Evolutionary conservation across 2,113 vertebrate species (phyloP).

Genomic region (Thymallus thymallus): DNA sequence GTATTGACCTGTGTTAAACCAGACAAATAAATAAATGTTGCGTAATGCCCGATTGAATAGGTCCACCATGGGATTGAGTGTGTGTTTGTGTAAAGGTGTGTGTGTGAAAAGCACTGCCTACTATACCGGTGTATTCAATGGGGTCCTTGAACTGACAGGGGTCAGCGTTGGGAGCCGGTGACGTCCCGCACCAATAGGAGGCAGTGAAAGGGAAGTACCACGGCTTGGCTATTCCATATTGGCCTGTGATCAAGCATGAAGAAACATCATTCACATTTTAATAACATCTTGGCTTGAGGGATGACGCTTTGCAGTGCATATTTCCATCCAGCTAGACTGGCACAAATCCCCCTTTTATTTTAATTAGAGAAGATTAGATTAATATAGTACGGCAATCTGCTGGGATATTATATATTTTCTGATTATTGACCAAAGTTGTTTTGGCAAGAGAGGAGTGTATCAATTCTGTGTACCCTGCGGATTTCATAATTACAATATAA

Average conservation of each 20-base stretch:
- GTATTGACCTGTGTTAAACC: conserved; percentile 16
- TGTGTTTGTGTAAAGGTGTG: not conserved
- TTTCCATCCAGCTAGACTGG: conserved; percentile 22
- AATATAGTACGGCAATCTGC: conserved; percentile 8
- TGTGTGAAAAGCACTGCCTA: not conserved
- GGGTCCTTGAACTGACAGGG: conserved; percentile 33
- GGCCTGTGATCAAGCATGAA: conserved; percentile 75
- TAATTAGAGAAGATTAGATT: conserved; percentile 31
- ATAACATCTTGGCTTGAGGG: conserved; percentile 21
- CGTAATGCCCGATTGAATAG: not conserved
- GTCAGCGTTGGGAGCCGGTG: conserved; percentile 32
- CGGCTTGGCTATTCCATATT: conserved; percentile 91
- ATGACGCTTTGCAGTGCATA: not conserved
- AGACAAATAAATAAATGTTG: conserved; percentile 2
- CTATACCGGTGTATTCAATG: conserved; percentile 53
- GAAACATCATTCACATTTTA: conserved; percentile 38
- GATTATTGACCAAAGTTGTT: conserved; percentile 1
- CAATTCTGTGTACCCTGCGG: not conserved
- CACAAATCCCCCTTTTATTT: conserved; percentile 30
- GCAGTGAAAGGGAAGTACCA: conserved; percentile 94
- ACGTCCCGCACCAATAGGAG: conserved; percentile 88
- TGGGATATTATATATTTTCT: not conserved
- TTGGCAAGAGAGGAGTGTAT: not conserved
- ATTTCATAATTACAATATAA: not conserved
- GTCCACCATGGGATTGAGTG: too few relatives aligned